Evolutionary conservation across 2,888 invertebrate genomes (phyloP), one percentile per base, ranked within the genome.

Genomic region (Phortica okadai): DNA sequence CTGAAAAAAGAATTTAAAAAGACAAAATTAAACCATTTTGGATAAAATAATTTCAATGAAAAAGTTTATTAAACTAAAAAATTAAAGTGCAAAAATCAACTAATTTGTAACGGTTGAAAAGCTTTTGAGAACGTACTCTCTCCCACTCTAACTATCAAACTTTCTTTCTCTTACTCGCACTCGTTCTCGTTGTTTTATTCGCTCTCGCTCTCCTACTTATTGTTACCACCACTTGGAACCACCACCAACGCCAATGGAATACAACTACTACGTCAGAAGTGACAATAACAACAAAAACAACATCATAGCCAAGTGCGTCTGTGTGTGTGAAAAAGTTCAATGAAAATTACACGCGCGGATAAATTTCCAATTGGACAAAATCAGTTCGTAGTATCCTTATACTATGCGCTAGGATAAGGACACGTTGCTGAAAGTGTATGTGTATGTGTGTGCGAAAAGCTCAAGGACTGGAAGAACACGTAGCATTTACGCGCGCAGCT

Each of bases 401-500:
- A 83, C 77, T 84, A 82, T n/a, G 78, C 76, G 84, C 82, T 76
- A 80, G 85, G 73, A 86, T 84, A 87, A 84, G 82, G 81, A 64
- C 11, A 33, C 16, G 54, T 75, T 50, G 8, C 8, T 14, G 50
- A 2, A 6, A 14, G 56, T 45, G 54, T 75, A 64, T 54, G 75
- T 54, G 54, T 70, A 59, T 44, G 67, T 54, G 64, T 21, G 44
- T 67, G 45, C 58, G n/a, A 69, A 82, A 84, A 81, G 80, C 84
- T 84, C 87, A 87, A 88, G 84, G 87, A 87, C 86, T 88, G 88
- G 88, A 87, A 88, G 86, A 87, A 86, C 80, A 83, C 84, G 86
- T 77, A 76, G 44, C 25, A 77, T 85, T 85, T 83, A 88, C 86
- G 86, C 85, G 84, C 82, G 85, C 82, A 87, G 70, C 70, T 72